Percentiles rank a stretch among this genome's conserved stretches.
phyloP scores from a whole-genome alignment of 2,888 invertebrate genomes.

The Cosmia pyralina region DNA sequence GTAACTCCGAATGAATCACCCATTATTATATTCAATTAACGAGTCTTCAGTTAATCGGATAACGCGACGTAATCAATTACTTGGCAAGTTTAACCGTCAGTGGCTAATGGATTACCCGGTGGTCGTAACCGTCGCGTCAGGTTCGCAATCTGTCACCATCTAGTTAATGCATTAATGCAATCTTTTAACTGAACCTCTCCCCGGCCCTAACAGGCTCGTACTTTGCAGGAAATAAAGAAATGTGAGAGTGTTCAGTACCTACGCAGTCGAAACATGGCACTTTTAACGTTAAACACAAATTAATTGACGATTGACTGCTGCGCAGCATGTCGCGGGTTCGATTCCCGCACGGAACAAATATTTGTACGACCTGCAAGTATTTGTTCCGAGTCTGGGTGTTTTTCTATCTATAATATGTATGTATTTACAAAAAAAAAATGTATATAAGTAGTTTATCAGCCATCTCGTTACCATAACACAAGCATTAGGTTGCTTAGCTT shows the following conservation, averaged over 20 bases:
- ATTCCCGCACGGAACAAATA: no score
- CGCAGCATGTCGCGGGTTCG: no score
- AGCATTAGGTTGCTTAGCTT: no score
- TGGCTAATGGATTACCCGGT: constrained; percentile 58
- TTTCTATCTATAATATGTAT: no score
- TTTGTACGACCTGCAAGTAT: no score
- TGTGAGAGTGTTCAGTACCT: constrained; percentile 3
- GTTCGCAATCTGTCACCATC: constrained; percentile 63
- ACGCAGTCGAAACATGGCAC: background rate
- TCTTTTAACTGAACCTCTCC: constrained; percentile 51
- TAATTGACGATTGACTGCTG: no score
- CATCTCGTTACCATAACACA: no score
- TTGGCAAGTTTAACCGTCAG: constrained; percentile 52
- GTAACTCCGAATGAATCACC: no score
- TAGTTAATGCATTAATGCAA: constrained; percentile 64
- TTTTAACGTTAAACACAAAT: constrained; percentile 7
- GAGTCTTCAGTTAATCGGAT: constrained; percentile 40
- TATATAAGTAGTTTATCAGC: no score
- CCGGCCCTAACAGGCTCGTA: constrained; percentile 6
- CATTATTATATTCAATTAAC: constrained; percentile 16
- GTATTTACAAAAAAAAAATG: no score
- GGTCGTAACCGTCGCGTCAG: constrained; percentile 37
- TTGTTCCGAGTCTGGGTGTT: no score
- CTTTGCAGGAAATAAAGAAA: constrained; percentile 42
- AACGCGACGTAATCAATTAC: constrained; percentile 57